phyloP scores from a whole-genome alignment of 2,113 vertebrate species.

The Zeus faber region DNA sequence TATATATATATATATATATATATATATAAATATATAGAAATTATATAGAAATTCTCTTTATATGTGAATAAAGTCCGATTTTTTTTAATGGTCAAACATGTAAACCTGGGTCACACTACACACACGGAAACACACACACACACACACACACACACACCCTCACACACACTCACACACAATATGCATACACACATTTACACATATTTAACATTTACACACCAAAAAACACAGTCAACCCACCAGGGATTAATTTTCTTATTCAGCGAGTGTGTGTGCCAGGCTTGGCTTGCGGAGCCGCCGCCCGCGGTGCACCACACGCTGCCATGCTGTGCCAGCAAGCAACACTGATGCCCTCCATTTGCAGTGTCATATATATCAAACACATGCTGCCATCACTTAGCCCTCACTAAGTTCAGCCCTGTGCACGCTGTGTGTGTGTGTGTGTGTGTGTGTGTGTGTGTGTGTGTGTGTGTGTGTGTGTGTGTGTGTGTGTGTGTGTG shows the following conservation, averaged over 20 bases:
- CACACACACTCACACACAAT: no score
- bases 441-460: conserved; percentile 6
- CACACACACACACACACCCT: conserved; percentile 25
- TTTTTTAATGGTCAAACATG: no score
- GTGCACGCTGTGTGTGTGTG: conserved; percentile 5
- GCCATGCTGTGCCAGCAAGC: conserved; percentile 95
- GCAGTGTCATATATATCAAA: conserved; percentile 97
- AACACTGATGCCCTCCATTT: conserved; percentile 95
- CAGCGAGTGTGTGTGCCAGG: conserved; percentile 81
- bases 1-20: no score
- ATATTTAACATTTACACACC: no score
- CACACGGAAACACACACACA: conserved; percentile 6
- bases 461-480: conserved; percentile 22
- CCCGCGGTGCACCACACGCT: conserved; percentile 92
- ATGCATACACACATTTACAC: conserved; percentile 22
- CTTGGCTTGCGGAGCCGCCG: conserved; percentile 88
- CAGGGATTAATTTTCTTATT: conserved; percentile 94
- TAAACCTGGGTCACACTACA: no score
- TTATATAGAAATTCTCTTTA: no score
- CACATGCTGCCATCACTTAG: conserved; percentile 84
- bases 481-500: conserved; percentile 6
- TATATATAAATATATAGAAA: no score
- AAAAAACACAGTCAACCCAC: conserved; percentile 74
- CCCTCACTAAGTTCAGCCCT: conserved; percentile 52
- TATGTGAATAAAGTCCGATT: no score